Percentiles rank a stretch among this genome's conserved stretches.
Evolutionary conservation across 2,113 vertebrate genomes (phyloP).

Genomic region (Naja naja): DNA sequence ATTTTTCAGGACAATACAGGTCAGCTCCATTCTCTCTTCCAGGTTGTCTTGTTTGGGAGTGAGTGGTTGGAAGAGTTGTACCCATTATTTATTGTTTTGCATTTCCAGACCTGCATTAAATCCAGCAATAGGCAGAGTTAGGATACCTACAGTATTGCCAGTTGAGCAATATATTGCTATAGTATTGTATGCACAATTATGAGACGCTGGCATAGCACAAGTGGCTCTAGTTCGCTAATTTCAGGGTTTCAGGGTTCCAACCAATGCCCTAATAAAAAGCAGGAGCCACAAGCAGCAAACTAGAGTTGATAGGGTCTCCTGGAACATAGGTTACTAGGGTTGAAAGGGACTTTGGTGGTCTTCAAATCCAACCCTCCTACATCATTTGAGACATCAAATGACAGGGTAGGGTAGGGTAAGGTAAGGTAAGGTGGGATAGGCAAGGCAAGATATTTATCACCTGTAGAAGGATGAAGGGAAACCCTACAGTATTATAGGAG

Average conservation of each 20-base stretch:
- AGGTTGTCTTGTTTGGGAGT: not conserved
- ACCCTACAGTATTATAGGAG: not conserved
- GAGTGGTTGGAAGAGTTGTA: not conserved
- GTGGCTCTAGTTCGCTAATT: not conserved
- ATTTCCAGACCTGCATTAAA: not conserved
- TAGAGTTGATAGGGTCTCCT: not conserved
- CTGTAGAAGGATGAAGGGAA: not conserved
- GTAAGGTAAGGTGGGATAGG: no score
- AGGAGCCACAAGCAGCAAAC: not conserved
- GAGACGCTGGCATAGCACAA: not conserved
- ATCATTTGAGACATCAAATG: no score
- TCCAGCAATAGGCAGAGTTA: not conserved
- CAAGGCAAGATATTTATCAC: conserved; percentile 2
- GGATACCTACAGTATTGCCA: not conserved
- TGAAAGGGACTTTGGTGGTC: no score
- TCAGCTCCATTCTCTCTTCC: not conserved
- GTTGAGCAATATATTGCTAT: not conserved
- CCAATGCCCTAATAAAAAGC: no score
- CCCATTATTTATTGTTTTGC: not conserved
- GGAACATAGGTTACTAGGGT: no score
- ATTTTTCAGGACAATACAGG: not conserved
- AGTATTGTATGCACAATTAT: not conserved
- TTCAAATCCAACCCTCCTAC: no score
- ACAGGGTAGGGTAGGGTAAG: no score
- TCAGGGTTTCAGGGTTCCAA: not conserved